phyloP scores from a whole-genome alignment of 2,797 vertebrate species.

The Enteromius fasciolatus region DNA sequence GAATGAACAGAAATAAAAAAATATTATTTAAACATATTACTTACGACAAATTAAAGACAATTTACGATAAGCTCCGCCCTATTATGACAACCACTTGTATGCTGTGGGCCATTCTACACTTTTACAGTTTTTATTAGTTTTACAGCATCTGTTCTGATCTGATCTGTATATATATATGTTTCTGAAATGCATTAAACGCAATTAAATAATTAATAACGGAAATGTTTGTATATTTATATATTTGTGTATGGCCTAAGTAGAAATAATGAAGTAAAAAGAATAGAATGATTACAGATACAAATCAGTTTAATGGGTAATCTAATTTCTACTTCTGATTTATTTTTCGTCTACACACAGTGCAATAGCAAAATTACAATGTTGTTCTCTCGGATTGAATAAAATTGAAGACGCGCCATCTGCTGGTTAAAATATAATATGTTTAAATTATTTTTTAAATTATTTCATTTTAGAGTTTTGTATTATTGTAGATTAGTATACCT shows the following conservation, averaged over 20 bases:
- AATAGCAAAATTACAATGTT: background rate
- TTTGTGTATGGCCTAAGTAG: background rate
- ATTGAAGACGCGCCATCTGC: background rate
- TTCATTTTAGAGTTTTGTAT: background rate
- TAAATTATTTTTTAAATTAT: too few species aligned
- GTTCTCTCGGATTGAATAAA: background rate
- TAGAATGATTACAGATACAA: background rate
- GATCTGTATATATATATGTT: too few species aligned
- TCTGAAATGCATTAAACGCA: background rate
- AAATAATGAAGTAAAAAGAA: background rate
- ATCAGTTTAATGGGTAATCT: background rate
- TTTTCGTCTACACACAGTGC: background rate
- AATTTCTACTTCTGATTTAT: too few species aligned
- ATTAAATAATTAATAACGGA: background rate
- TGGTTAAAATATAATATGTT: background rate
- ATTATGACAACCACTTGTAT: rapidly evolving
- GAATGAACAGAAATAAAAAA: background rate
- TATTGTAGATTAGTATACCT: background rate
- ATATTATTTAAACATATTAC: background rate
- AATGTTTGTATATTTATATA: too few species aligned
- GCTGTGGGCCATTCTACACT: background rate
- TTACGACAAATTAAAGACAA: background rate
- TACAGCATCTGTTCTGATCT: slow-evolving; percentile 10
- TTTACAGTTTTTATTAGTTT: background rate
- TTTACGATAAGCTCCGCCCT: background rate